phyloP scores from a whole-genome alignment of 2,113 vertebrate genomes.

The Amblyopsis rosae region DNA sequence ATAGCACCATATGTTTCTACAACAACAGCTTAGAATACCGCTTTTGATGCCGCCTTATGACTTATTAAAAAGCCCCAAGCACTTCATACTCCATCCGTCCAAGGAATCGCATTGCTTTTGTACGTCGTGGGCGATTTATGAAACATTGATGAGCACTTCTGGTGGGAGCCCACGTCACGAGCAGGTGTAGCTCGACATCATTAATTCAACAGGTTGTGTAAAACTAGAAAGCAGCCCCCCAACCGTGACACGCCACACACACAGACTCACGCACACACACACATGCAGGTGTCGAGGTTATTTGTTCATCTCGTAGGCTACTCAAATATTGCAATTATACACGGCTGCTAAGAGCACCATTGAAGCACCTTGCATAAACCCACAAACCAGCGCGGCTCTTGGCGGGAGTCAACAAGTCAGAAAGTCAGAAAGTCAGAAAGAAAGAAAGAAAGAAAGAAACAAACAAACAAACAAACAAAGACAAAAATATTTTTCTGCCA shows the following conservation, averaged over 20 bases:
- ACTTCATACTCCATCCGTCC: constrained; percentile 53
- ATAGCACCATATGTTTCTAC: too few relatives aligned
- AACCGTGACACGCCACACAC: constrained; percentile 30
- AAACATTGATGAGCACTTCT: constrained; percentile 65
- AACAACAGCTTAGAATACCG: not conserved
- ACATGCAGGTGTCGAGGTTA: constrained; percentile 14
- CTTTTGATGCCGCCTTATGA: constrained; percentile 46
- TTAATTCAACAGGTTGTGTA: constrained; percentile 65
- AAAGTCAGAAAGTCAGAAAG: too few relatives aligned
- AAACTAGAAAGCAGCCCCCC: constrained; percentile 59
- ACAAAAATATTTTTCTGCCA: too few relatives aligned
- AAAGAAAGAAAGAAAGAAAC: too few relatives aligned
- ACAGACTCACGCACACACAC: too few relatives aligned
- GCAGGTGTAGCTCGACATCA: constrained; percentile 71
- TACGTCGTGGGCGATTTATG: constrained; percentile 54
- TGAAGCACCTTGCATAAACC: not conserved
- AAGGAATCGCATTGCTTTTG: constrained; percentile 63
- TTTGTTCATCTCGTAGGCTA: constrained; percentile 13
- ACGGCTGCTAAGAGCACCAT: not conserved
- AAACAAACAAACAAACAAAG: too few relatives aligned
- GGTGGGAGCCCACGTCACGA: constrained; percentile 42
- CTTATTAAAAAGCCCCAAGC: constrained; percentile 57
- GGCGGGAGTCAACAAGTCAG: not conserved
- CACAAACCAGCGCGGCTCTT: not conserved
- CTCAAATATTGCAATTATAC: constrained; percentile 22